phyloP scores from a whole-genome alignment of 2,888 invertebrate species.

The Cheilosia scutellata region DNA sequence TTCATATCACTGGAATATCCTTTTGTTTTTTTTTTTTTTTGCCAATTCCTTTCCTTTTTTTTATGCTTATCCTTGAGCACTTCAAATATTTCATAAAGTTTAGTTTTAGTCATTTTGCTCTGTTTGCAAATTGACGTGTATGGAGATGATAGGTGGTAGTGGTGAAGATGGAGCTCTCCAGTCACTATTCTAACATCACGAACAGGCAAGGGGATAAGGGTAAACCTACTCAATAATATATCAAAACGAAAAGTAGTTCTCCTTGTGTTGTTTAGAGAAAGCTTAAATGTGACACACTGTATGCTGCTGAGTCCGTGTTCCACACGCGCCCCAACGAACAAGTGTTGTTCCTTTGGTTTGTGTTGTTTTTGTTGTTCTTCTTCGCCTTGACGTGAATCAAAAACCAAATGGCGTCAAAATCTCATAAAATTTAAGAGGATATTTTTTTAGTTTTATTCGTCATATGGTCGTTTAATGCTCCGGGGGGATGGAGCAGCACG shows the following conservation, averaged over 20 bases:
- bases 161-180: neutral
- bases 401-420: conserved; percentile 71
- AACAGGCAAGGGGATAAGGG: neutral
- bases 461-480: conserved; percentile 66
- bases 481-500: conserved; percentile 13
- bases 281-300: conserved; percentile 11
- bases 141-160: conserved; percentile 32
- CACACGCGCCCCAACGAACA: neutral
- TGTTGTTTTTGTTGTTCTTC: conserved; percentile 38
- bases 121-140: conserved; percentile 66
- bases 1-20: conserved; percentile 69
- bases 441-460: conserved; percentile 63
- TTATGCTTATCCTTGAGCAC: conserved; percentile 64
- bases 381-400: conserved; percentile 64
- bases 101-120: conserved; percentile 67
- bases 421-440: conserved; percentile 68
- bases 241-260: conserved; percentile 19
- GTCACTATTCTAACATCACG: neutral
- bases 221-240: conserved; percentile 11
- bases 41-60: conserved; percentile 37
- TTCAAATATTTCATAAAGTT: conserved; percentile 73
- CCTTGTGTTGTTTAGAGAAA: conserved; percentile 2
- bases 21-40: conserved; percentile 34
- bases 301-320: neutral
- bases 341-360: neutral